Conservation (phyloP, 1,140 invertebrate species). For the Pantala flavescens region DNA sequence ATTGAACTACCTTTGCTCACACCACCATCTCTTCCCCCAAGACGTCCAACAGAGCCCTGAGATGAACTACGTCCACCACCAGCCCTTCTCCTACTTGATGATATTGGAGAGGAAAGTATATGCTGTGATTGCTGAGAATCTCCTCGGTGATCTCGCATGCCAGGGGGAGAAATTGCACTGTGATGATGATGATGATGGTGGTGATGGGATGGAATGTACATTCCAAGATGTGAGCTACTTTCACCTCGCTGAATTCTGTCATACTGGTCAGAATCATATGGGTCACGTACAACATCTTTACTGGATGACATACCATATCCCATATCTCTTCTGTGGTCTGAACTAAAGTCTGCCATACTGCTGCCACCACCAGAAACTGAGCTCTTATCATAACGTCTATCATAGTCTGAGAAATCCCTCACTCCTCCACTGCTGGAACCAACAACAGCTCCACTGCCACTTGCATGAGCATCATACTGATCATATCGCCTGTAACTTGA, state of each 20-base stretch:
- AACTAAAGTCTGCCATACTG: background rate
- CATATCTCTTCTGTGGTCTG: background rate
- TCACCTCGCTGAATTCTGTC: background rate
- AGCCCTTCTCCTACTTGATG: background rate
- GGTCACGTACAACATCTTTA: background rate
- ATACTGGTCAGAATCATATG: background rate
- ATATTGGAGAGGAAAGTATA: background rate
- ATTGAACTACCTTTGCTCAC: background rate
- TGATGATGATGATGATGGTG: constrained; percentile 15
- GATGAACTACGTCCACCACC: background rate
- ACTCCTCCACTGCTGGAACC: background rate
- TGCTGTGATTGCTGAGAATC: background rate
- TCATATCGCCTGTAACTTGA: constrained; percentile 11
- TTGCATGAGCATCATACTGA: constrained; percentile 9
- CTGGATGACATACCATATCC: background rate
- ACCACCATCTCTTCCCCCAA: background rate
- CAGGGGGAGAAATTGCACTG: background rate
- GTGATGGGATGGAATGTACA: constrained; percentile 17
- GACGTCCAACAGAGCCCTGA: background rate
- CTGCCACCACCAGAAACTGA: background rate
- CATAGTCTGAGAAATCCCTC: background rate
- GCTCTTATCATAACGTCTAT: background rate
- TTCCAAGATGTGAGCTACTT: background rate
- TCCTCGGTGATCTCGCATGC: background rate
- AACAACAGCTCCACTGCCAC: background rate